These are phyloP conservation scores for Melolontha melolontha DNA, from an alignment of 2,888 invertebrate genomes.

Conservation along the genomic window DNA sequence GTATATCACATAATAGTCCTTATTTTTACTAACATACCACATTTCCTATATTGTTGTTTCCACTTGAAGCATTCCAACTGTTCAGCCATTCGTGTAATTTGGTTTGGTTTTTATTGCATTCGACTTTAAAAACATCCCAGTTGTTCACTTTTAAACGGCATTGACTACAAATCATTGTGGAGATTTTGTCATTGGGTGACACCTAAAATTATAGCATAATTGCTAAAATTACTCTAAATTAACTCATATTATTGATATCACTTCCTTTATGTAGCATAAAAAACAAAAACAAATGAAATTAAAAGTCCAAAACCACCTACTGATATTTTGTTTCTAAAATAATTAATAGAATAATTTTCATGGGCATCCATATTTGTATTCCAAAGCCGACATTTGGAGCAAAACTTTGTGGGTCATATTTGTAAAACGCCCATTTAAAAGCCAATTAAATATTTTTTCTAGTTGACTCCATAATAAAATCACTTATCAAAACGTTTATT, in stretches of 20 bases:
- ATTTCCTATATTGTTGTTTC: conserved; percentile 33
- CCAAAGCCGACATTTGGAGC: conserved; percentile 32
- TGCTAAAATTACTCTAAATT: too few species aligned
- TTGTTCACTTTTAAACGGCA: conserved; percentile 75
- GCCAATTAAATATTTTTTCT: not conserved
- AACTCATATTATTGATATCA: too few species aligned
- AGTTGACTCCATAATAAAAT: not conserved
- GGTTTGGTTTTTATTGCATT: conserved; percentile 75
- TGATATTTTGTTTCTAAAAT: too few species aligned
- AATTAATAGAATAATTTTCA: conserved; percentile 9
- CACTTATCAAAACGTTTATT: not conserved
- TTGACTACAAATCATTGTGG: conserved; percentile 74
- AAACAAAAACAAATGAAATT: too few species aligned
- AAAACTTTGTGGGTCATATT: conserved; percentile 30
- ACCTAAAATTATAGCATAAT: conserved; percentile 66
- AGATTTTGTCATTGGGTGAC: conserved; percentile 72
- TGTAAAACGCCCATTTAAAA: not conserved
- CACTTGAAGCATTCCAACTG: conserved; percentile 41
- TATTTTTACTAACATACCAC: conserved; percentile 33
- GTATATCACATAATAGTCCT: not conserved
- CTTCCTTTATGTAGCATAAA: too few species aligned
- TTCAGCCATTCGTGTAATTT: conserved; percentile 72
- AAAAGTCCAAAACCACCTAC: too few species aligned
- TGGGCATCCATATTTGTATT: conserved; percentile 33
- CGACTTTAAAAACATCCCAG: conserved; percentile 75